Conservation (phyloP, 2,888 invertebrate genomes). For the Marronus borbonicus region DNA sequence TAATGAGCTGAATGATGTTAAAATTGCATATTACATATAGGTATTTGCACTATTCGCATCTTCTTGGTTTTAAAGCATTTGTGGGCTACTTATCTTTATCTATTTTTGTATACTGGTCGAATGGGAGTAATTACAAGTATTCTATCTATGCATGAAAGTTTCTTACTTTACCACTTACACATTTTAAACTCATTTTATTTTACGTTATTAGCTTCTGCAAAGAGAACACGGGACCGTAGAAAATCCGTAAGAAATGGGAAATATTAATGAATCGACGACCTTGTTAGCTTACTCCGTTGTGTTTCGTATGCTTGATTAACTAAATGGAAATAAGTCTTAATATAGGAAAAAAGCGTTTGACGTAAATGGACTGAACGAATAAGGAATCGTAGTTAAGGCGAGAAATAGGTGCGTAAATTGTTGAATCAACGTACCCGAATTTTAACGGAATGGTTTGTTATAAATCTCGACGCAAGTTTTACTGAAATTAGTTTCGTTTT, state of each 20-base stretch:
- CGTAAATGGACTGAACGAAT: constrained; percentile 14
- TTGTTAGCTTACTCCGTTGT: constrained; percentile 22
- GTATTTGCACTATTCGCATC: too few relatives aligned
- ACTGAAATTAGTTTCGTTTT: not conserved
- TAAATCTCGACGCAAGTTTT: not conserved
- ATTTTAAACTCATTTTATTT: not conserved
- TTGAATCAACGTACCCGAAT: not conserved
- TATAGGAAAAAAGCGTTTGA: constrained; percentile 11
- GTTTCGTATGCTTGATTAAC: constrained; percentile 30
- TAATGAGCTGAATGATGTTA: too few relatives aligned
- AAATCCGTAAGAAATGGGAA: not conserved
- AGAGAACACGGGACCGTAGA: not conserved
- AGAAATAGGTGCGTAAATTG: constrained; percentile 8
- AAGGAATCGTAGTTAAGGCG: not conserved
- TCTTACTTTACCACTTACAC: not conserved
- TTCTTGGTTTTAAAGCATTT: too few relatives aligned
- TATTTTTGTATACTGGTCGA: not conserved
- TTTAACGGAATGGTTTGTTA: not conserved
- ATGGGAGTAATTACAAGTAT: not conserved
- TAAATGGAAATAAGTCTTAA: constrained; percentile 16
- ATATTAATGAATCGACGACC: constrained; percentile 13
- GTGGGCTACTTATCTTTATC: not conserved
- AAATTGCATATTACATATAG: too few relatives aligned
- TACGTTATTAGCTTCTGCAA: not conserved
- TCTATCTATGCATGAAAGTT: not conserved